phyloP scores from a whole-genome alignment of 2,797 vertebrate species.

The Bryconaethiops microstoma region DNA sequence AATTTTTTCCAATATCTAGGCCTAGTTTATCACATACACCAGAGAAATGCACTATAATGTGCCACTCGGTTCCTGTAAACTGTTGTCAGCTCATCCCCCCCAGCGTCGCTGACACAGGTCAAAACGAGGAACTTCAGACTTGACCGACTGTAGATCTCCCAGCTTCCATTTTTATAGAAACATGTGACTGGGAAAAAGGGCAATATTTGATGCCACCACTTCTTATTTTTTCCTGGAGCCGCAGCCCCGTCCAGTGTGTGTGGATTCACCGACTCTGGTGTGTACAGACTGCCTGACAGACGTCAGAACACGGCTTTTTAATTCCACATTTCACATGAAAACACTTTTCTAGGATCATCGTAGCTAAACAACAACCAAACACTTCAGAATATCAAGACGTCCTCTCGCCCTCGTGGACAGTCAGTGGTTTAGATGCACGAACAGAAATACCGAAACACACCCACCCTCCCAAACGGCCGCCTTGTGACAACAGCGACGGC shows the following conservation, averaged over 20 bases:
- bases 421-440: background rate
- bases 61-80: background rate
- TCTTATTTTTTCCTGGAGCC: slow-evolving; percentile 6
- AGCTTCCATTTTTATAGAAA: slow-evolving; percentile 75
- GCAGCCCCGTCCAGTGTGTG: background rate
- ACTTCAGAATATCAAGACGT: background rate
- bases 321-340: background rate
- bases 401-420: background rate
- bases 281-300: background rate
- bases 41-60: too few species aligned
- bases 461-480: slow-evolving; percentile 58
- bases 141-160: slow-evolving; percentile 77
- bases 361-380: background rate
- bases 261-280: background rate
- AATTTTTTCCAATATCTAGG: background rate
- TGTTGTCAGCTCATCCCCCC: background rate
- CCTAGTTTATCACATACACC: background rate
- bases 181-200: slow-evolving; percentile 74
- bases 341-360: background rate
- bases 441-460: background rate
- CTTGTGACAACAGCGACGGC: slow-evolving; percentile 80
- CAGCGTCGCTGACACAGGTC: background rate
- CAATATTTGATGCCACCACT: slow-evolving; percentile 40
- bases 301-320: background rate
- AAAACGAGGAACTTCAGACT: slow-evolving; percentile 74